Percentiles rank a stretch among this genome's conserved stretches.
Evolutionary conservation across 2,888 invertebrate species (phyloP).

Genomic region (Agelastica alni): DNA sequence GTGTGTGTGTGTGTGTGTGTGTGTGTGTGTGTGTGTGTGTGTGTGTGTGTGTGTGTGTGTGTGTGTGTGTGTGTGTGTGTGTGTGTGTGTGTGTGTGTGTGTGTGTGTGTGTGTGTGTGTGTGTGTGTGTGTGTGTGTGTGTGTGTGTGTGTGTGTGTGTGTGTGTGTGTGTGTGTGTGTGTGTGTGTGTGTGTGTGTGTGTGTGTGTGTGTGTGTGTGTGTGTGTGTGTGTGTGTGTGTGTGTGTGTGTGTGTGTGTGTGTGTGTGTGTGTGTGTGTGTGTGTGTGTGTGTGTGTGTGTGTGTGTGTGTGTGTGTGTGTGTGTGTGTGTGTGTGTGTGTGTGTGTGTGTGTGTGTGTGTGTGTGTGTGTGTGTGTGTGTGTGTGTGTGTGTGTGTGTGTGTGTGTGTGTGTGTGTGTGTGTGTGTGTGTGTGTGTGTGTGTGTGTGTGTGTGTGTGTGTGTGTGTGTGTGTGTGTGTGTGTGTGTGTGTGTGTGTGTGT

Average conservation of each 20-base stretch:
- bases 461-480: not conserved
- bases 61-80: not conserved
- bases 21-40: not conserved
- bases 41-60: not conserved
- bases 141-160: not conserved
- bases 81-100: not conserved
- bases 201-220: not conserved
- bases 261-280: not conserved
- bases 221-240: not conserved
- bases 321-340: not conserved
- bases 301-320: not conserved
- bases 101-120: not conserved
- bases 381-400: not conserved
- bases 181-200: not conserved
- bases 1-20: not conserved
- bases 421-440: not conserved
- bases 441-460: not conserved
- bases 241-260: not conserved
- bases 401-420: not conserved
- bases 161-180: not conserved
- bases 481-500: not conserved
- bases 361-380: not conserved
- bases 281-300: not conserved
- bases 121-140: not conserved
- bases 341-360: not conserved